Percentiles rank a stretch among this genome's conserved stretches.
phyloP scores from a whole-genome alignment of 2,113 vertebrate genomes.

The Myrmecobius fasciatus region DNA sequence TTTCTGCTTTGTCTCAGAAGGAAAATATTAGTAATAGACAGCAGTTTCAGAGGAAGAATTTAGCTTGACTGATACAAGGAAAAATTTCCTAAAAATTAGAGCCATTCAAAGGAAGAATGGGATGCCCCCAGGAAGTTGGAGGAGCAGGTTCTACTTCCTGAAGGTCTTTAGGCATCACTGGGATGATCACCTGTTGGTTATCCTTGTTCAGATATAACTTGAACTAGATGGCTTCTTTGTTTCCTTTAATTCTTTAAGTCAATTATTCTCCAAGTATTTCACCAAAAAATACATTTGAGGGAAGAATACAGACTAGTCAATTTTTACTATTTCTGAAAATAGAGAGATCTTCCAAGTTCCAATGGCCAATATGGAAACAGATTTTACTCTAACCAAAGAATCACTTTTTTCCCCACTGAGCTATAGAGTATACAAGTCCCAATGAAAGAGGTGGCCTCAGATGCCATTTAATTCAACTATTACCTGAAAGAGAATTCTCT shows the following conservation, averaged over 20 bases:
- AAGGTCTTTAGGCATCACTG: neutral
- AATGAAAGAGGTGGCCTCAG: neutral
- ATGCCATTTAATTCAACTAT: neutral
- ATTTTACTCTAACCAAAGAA: neutral
- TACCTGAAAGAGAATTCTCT: neutral
- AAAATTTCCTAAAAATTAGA: neutral
- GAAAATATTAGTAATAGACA: neutral
- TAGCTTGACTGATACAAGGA: neutral
- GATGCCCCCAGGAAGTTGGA: neutral
- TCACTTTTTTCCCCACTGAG: neutral
- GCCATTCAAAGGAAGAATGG: neutral
- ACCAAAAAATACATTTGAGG: neutral
- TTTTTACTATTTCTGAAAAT: neutral
- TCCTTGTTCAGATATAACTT: neutral
- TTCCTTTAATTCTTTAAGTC: neutral
- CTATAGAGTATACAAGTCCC: neutral
- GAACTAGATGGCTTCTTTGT: neutral
- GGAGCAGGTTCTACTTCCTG: neutral
- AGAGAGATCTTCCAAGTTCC: neutral
- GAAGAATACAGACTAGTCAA: neutral
- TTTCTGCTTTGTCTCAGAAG: neutral
- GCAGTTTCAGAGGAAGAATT: neutral
- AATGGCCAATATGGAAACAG: neutral
- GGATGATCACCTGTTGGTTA: neutral
- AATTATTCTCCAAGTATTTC: neutral